phyloP scores from a whole-genome alignment of 2,888 invertebrate genomes.

The Dasysyrphus albostriatus region DNA sequence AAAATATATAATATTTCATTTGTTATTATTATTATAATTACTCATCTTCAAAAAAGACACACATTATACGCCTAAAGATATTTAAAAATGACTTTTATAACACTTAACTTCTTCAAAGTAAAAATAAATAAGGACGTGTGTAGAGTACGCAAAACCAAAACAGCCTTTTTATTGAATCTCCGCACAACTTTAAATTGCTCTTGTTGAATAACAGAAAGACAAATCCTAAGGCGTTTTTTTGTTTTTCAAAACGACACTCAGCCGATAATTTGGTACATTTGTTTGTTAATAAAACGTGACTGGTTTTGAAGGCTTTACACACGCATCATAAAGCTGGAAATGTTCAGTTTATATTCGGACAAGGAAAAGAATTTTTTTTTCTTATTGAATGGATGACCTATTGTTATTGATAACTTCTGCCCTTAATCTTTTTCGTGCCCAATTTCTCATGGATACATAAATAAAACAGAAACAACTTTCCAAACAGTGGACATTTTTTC shows the following conservation, averaged over 20 bases:
- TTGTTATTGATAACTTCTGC: constrained; percentile 21
- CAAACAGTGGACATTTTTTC: constrained; percentile 10
- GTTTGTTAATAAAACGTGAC: constrained; percentile 37
- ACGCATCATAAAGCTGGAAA: background rate
- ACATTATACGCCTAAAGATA: background rate
- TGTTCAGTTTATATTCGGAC: background rate
- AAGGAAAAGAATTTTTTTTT: background rate
- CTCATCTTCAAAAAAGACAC: background rate
- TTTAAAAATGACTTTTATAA: background rate
- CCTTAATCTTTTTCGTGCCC: background rate
- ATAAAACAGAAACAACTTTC: constrained; percentile 24
- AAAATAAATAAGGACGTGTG: background rate
- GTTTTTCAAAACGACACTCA: background rate
- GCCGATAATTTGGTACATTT: constrained; percentile 21
- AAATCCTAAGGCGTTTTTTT: background rate
- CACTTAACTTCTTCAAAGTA: background rate
- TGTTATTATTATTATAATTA: background rate
- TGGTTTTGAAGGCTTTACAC: background rate
- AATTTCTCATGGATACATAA: constrained; percentile 6
- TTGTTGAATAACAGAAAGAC: background rate
- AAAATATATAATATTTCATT: background rate
- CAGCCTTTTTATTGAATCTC: background rate
- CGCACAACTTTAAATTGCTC: background rate
- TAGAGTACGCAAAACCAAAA: background rate
- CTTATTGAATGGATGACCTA: background rate